Percentiles rank a stretch among this genome's conserved stretches.
Conservation (phyloP, 2,888 invertebrate genomes). For the Trissolcus japonicus region DNA sequence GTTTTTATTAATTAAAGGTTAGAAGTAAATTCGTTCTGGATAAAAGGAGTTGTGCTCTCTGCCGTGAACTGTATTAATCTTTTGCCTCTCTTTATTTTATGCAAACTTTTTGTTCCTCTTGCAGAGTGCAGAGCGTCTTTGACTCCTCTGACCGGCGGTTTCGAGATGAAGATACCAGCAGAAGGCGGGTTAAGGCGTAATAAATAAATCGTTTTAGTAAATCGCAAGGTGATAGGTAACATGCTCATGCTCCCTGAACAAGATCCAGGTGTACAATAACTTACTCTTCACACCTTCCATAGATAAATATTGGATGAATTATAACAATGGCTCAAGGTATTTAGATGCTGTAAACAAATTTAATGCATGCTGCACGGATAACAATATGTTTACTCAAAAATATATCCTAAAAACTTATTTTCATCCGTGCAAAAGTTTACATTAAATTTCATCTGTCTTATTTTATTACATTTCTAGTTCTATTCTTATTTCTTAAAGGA, state of each 20-base stretch:
- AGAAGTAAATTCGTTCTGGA: conserved; percentile 50
- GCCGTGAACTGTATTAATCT: conserved; percentile 20
- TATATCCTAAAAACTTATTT: too few species aligned
- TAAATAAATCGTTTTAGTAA: conserved; percentile 71
- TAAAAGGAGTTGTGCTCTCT: conserved; percentile 51
- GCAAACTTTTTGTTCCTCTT: conserved; percentile 27
- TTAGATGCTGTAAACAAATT: conserved; percentile 14
- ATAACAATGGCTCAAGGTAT: conserved; percentile 2
- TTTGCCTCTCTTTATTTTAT: conserved; percentile 32
- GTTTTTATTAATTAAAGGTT: conserved; percentile 72
- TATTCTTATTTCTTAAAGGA: too few species aligned
- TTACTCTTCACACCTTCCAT: conserved; percentile 30
- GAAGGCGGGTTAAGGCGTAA: conserved; percentile 67
- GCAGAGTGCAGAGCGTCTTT: conserved; percentile 37
- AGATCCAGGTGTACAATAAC: conserved; percentile 34
- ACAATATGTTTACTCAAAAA: not conserved
- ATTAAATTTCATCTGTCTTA: too few species aligned
- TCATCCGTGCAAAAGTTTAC: not conserved
- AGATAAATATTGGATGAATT: conserved; percentile 4
- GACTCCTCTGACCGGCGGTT: conserved; percentile 54
- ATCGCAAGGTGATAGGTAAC: conserved; percentile 67
- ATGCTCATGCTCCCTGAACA: conserved; percentile 58
- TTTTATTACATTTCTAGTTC: too few species aligned
- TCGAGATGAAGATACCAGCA: conserved; percentile 72
- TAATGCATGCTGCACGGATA: not conserved